Conservation (phyloP, 2,113 vertebrate genomes). For the Psephotus haematonotus region DNA sequence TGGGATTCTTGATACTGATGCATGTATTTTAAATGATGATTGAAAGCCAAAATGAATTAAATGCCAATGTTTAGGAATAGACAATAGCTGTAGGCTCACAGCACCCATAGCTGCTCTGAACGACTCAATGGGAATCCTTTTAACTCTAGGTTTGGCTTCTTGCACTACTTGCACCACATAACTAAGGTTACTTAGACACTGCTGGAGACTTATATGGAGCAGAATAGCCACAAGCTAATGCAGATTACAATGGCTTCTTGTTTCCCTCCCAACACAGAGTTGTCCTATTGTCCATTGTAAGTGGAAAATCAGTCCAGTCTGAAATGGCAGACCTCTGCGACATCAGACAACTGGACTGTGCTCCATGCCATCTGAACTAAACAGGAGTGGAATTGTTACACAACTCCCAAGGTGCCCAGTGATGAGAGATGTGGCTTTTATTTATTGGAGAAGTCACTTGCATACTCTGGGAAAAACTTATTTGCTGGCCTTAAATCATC, state of each 20-base stretch:
- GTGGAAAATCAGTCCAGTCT: conserved; percentile 20
- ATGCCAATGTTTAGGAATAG: conserved; percentile 19
- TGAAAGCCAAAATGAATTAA: conserved; percentile 49
- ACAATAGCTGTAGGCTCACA: not conserved
- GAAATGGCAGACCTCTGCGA: not conserved
- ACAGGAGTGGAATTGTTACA: not conserved
- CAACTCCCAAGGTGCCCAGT: not conserved
- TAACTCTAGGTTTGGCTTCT: not conserved
- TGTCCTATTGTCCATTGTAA: not conserved
- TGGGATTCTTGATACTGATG: conserved; percentile 18
- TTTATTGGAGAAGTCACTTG: conserved; percentile 59
- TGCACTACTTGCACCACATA: not conserved
- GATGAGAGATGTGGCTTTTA: conserved; percentile 3
- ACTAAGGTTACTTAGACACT: not conserved
- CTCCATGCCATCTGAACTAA: not conserved
- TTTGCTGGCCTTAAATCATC: conserved; percentile 38
- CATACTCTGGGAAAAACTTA: not conserved
- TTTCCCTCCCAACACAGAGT: not conserved
- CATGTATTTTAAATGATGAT: conserved; percentile 25
- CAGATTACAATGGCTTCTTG: not conserved
- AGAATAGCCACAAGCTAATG: not conserved
- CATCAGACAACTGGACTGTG: not conserved
- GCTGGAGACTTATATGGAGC: not conserved
- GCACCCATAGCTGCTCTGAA: not conserved
- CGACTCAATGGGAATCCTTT: not conserved